These are phyloP conservation scores for Setipinna tenuifilis DNA, from an alignment of 2,797 vertebrate species.

Conservation along the genomic window DNA sequence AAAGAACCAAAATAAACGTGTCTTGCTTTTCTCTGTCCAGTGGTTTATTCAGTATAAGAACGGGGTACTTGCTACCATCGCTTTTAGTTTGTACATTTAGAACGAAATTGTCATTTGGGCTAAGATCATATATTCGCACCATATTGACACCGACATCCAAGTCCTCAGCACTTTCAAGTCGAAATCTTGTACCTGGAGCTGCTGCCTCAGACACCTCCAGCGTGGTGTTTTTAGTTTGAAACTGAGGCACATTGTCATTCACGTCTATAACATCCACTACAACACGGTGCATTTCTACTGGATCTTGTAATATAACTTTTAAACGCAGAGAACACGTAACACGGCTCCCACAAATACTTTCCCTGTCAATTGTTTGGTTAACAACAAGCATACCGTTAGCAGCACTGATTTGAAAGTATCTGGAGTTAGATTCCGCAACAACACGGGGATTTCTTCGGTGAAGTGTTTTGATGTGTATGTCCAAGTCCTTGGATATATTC, in stretches of 20 bases:
- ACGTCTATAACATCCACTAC: slow-evolving; percentile 81
- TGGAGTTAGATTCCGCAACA: slow-evolving; percentile 73
- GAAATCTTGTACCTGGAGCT: slow-evolving; percentile 70
- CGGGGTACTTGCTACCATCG: slow-evolving; percentile 79
- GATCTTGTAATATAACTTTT: slow-evolving; percentile 79
- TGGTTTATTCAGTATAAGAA: slow-evolving; percentile 77
- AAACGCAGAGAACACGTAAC: slow-evolving; percentile 73
- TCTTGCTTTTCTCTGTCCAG: slow-evolving; percentile 79
- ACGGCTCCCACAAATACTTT: slow-evolving; percentile 75
- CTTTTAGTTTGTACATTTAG: slow-evolving; percentile 77
- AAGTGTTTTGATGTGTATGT: slow-evolving; percentile 74
- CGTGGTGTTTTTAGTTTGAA: slow-evolving; percentile 65
- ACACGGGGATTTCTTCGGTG: slow-evolving; percentile 71
- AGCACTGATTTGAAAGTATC: slow-evolving; percentile 76
- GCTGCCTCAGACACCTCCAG: slow-evolving; percentile 79
- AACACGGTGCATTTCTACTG: slow-evolving; percentile 77
- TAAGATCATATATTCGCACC: slow-evolving; percentile 74
- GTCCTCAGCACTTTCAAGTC: slow-evolving; percentile 79
- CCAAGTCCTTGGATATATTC: slow-evolving; percentile 78
- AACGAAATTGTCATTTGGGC: slow-evolving; percentile 72
- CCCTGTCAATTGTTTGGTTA: slow-evolving; percentile 80
- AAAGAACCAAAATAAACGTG: slow-evolving; percentile 72
- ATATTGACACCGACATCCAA: slow-evolving; percentile 78
- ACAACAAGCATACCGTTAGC: slow-evolving; percentile 75
- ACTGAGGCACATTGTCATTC: slow-evolving; percentile 82